phyloP scores from a whole-genome alignment of 2,113 vertebrate species.

The Muntiacus muntjak region DNA sequence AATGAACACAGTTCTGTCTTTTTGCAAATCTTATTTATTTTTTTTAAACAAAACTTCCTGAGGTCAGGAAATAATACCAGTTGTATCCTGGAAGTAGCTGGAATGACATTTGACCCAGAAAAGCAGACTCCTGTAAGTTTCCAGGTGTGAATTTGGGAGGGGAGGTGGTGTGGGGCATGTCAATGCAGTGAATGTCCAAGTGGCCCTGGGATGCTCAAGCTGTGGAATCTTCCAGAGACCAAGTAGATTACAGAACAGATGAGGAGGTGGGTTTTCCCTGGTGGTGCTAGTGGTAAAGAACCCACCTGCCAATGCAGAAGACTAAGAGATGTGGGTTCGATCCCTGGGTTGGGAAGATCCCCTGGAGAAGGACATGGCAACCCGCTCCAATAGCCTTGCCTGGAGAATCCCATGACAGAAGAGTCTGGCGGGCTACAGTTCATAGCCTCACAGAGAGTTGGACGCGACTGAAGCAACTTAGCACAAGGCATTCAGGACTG shows the following conservation, averaged over 20 bases:
- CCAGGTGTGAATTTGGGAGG: too few species aligned
- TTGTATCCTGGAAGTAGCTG: background rate
- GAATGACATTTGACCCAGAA: background rate
- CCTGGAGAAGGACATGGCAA: background rate
- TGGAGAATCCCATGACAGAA: background rate
- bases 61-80: background rate
- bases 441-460: background rate
- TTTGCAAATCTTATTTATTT: background rate
- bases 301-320: background rate
- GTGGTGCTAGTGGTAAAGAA: background rate
- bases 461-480: background rate
- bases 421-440: background rate
- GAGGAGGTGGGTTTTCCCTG: background rate
- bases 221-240: background rate
- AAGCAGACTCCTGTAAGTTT: background rate
- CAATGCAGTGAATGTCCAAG: background rate
- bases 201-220: background rate
- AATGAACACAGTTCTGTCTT: background rate
- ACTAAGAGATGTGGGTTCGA: fast-evolving
- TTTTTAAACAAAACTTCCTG: background rate
- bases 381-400: background rate
- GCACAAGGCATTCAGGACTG: background rate
- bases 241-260: background rate
- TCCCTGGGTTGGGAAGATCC: background rate
- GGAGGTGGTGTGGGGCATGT: background rate